phyloP scores from a whole-genome alignment of 1,140 invertebrate genomes.

The Leptopilina clavipes region DNA sequence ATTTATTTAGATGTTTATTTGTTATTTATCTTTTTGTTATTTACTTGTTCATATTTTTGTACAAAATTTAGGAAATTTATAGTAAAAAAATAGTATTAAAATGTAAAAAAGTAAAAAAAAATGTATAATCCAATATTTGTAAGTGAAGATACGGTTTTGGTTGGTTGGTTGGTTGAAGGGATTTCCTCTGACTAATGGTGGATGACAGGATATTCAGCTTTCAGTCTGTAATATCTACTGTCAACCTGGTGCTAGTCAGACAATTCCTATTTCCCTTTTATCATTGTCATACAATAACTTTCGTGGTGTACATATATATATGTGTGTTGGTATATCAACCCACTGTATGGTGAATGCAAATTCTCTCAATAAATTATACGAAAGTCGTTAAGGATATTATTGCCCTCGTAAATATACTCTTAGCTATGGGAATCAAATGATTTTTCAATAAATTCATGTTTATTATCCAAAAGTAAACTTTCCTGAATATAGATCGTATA shows the following conservation, averaged over 20 bases:
- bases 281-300: slow-evolving; percentile 18
- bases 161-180: not conserved
- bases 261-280: slow-evolving; percentile 27
- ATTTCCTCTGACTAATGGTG: slow-evolving; percentile 21
- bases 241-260: slow-evolving; percentile 6
- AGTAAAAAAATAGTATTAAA: not conserved
- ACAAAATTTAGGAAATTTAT: too few relatives aligned
- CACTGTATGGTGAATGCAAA: not conserved
- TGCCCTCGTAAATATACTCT: slow-evolving; percentile 19
- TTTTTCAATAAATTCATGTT: slow-evolving; percentile 27
- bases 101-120: not conserved
- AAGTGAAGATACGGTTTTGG: not conserved
- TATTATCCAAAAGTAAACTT: slow-evolving; percentile 1
- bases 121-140: not conserved
- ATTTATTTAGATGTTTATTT: too few relatives aligned
- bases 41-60: too few relatives aligned
- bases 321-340: not conserved
- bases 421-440: slow-evolving; percentile 3
- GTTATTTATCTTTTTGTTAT: too few relatives aligned
- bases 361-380: not conserved
- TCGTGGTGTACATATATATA: not conserved
- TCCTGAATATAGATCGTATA: not conserved
- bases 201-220: slow-evolving; percentile 25
- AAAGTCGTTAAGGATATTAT: slow-evolving; percentile 14
- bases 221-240: slow-evolving; percentile 19